A percentile compares a stretch with the other conserved stretches of the same genome.
These are phyloP conservation scores for Catharus fuscescens DNA, from an alignment of 2,113 vertebrate species.

Conservation along the genomic window DNA sequence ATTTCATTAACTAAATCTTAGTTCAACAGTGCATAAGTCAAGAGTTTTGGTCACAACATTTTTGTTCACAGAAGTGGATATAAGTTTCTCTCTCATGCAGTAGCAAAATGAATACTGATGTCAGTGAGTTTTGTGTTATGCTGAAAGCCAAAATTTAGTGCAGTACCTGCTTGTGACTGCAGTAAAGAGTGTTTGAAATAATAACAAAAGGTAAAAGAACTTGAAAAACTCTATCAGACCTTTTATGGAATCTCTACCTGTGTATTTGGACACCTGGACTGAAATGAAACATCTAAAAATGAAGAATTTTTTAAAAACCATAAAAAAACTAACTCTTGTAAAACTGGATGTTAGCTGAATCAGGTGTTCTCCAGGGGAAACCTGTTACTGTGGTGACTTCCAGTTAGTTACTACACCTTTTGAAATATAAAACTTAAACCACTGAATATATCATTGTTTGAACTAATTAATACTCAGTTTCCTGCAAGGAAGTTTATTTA, in stretches of 20 bases:
- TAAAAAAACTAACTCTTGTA: background rate
- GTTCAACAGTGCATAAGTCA: background rate
- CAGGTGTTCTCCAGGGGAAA: background rate
- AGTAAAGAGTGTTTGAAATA: background rate
- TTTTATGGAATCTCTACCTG: background rate
- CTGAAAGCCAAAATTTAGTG: background rate
- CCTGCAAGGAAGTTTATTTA: background rate
- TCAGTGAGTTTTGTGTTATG: background rate
- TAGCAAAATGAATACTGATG: background rate
- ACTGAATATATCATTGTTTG: background rate
- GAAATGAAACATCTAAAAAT: background rate
- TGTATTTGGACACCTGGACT: background rate
- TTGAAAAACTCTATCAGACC: background rate
- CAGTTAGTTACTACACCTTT: background rate
- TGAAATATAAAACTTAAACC: background rate
- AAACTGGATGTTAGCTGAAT: background rate
- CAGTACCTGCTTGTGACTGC: background rate
- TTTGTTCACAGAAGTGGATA: background rate
- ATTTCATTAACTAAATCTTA: background rate
- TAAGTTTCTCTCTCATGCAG: background rate
- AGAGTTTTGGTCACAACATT: background rate
- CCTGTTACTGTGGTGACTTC: accelerated
- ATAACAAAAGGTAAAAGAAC: background rate
- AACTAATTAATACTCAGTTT: background rate
- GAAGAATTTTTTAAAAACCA: accelerated